Conservation (phyloP, 2,113 vertebrate genomes). For the Apodemus speciosus region DNA sequence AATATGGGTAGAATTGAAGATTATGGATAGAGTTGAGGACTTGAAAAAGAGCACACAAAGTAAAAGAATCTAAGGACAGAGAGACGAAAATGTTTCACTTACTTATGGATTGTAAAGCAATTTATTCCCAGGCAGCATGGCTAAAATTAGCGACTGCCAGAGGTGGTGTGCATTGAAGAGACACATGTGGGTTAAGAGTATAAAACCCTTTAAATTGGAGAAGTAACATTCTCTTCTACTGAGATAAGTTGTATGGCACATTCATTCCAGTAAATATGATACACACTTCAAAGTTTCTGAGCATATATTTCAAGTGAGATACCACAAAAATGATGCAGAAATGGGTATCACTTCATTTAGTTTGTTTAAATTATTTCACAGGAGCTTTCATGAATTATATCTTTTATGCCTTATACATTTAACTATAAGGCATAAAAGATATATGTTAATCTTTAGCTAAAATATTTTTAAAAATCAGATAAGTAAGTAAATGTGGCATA, state of each 20-base stretch:
- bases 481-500: neutral
- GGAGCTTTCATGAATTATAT: too few relatives aligned
- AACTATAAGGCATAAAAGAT: too few relatives aligned
- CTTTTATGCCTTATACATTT: too few relatives aligned
- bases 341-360: neutral
- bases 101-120: neutral
- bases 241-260: neutral
- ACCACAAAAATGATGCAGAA: neutral
- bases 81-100: neutral
- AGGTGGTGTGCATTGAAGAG: neutral
- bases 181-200: neutral
- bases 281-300: neutral
- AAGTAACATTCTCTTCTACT: neutral
- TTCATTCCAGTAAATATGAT: neutral
- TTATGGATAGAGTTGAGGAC: neutral
- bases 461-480: too few relatives aligned
- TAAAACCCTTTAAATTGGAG: neutral
- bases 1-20: neutral
- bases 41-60: neutral
- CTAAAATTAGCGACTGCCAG: neutral
- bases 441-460: neutral
- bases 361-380: neutral
- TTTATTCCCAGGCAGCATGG: neutral
- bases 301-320: neutral
- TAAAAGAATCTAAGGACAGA: neutral